phyloP scores from a whole-genome alignment of 2,888 invertebrate species.

The Alentia gelatinosa region DNA sequence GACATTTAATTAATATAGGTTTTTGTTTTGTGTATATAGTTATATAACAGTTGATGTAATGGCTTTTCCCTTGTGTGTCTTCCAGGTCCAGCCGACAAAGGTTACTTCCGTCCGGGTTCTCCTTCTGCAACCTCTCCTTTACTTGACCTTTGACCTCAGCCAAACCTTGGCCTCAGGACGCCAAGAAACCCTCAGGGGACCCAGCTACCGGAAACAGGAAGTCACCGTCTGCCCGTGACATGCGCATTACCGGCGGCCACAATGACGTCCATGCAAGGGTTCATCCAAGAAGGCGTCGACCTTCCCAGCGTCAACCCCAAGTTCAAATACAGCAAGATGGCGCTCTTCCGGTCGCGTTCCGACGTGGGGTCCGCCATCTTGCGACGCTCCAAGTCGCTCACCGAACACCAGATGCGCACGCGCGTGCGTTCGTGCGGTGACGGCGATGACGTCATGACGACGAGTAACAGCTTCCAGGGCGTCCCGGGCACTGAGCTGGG shows the following conservation, averaged over 20 bases:
- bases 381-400: slow-evolving; percentile 44
- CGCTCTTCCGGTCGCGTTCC: slow-evolving; percentile 43
- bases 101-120: background rate
- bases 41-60: too few relatives aligned
- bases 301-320: slow-evolving; percentile 52
- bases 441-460: slow-evolving; percentile 21
- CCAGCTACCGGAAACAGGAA: background rate
- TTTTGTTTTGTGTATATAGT: too few relatives aligned
- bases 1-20: too few relatives aligned
- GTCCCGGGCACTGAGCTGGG: background rate
- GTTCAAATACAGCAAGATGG: slow-evolving; percentile 50
- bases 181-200: background rate
- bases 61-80: background rate
- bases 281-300: slow-evolving; percentile 43
- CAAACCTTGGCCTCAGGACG: background rate
- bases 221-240: too few relatives aligned
- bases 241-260: background rate
- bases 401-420: slow-evolving; percentile 24
- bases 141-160: background rate
- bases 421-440: slow-evolving; percentile 33
- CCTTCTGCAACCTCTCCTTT: background rate
- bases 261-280: slow-evolving; percentile 25
- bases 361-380: slow-evolving; percentile 26
- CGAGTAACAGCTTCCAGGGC: slow-evolving; percentile 38
- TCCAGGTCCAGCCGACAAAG: background rate